Percentiles rank a stretch among this genome's conserved stretches.
These are phyloP conservation scores for Tragelaphus buxtoni DNA, from an alignment of 2,113 vertebrate species.

Conservation along the genomic window DNA sequence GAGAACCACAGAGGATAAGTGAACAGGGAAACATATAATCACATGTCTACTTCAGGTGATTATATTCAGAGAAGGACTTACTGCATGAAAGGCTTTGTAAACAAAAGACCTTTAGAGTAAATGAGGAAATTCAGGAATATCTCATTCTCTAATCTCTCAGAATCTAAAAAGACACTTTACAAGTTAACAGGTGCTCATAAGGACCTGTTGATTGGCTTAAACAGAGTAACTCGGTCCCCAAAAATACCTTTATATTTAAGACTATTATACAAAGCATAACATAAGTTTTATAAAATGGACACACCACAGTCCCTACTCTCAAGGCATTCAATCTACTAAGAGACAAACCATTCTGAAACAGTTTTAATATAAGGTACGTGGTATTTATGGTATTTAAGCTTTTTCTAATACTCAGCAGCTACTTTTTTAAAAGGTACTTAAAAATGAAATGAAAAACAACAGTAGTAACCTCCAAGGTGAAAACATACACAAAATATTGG, in stretches of 20 bases:
- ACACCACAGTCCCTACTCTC: background rate
- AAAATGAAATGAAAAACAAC: background rate
- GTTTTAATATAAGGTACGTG: background rate
- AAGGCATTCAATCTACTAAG: constrained; percentile 1
- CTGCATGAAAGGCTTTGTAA: background rate
- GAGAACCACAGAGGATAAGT: background rate
- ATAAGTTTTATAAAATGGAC: background rate
- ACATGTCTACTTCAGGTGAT: background rate
- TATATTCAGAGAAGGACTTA: background rate
- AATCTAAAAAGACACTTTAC: constrained; percentile 23
- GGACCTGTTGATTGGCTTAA: background rate
- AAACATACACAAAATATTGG: background rate
- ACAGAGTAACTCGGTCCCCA: background rate
- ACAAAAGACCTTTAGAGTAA: constrained; percentile 3
- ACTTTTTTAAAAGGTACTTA: background rate
- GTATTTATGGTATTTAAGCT: background rate
- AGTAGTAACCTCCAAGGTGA: background rate
- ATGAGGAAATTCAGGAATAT: constrained; percentile 15
- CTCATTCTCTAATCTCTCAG: background rate
- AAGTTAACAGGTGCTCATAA: background rate
- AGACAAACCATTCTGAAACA: constrained; percentile 1
- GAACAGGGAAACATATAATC: background rate
- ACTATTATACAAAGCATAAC: background rate
- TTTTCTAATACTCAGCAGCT: background rate
- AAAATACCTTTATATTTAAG: constrained; percentile 36